Conservation (phyloP, 2,888 invertebrate genomes). For the Autographa pulchrina region DNA sequence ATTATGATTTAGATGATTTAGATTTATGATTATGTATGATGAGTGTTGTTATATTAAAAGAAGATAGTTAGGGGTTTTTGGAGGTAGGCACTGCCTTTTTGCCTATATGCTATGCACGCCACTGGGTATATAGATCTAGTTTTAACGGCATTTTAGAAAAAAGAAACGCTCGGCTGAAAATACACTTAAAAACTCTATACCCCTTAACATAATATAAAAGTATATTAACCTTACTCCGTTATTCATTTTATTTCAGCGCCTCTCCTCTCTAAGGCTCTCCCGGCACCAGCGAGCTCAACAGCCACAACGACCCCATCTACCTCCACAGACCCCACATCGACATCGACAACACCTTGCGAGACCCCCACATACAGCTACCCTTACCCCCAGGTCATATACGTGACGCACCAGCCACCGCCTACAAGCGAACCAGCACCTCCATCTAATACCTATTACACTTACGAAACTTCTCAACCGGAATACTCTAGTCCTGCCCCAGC, state of each 20-base stretch:
- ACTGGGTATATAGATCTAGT: too few species aligned
- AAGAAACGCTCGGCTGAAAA: too few species aligned
- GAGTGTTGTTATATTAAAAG: too few species aligned
- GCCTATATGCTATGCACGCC: too few species aligned
- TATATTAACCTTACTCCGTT: too few species aligned
- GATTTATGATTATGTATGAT: too few species aligned
- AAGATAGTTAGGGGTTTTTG: too few species aligned
- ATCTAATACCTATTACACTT: slow-evolving; percentile 35
- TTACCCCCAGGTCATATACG: slow-evolving; percentile 69
- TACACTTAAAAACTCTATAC: too few species aligned
- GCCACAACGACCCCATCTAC: slow-evolving; percentile 52
- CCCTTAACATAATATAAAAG: too few species aligned
- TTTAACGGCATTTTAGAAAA: too few species aligned
- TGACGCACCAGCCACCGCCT: slow-evolving; percentile 61
- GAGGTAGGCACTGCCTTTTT: too few species aligned
- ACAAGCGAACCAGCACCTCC: slow-evolving; percentile 56
- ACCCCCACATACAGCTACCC: slow-evolving; percentile 60
- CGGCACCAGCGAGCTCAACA: slow-evolving; percentile 55
- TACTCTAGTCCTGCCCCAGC: slow-evolving; percentile 28
- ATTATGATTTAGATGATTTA: too few species aligned
- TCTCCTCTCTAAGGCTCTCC: slow-evolving; percentile 60
- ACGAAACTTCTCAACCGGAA: slow-evolving; percentile 42
- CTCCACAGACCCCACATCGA: slow-evolving; percentile 48
- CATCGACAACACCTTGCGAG: slow-evolving; percentile 60
- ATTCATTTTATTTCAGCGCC: slow-evolving; percentile 61